Percentiles rank a stretch among this genome's conserved stretches.
These are phyloP conservation scores for Boleophthalmus pectinirostris DNA, from an alignment of 2,113 vertebrate genomes.

Conservation along the genomic window DNA sequence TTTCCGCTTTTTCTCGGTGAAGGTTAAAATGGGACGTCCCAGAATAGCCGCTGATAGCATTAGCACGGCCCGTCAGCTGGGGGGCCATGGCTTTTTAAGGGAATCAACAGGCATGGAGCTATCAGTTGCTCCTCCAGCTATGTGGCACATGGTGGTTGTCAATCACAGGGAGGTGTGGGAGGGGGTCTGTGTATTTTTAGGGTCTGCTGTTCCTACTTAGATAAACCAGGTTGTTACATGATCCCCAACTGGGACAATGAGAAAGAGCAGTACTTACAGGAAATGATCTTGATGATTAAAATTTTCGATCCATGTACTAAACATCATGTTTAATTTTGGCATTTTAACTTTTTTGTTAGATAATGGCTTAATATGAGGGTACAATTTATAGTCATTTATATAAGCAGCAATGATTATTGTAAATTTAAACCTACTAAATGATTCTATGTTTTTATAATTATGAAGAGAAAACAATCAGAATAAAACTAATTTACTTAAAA, in stretches of 20 bases:
- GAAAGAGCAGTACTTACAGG: conserved; percentile 39
- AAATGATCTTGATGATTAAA: conserved; percentile 23
- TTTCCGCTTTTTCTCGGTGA: conserved; percentile 61
- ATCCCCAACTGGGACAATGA: conserved; percentile 9
- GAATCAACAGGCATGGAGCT: conserved; percentile 85
- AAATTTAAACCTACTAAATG: not conserved
- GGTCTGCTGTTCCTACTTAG: conserved; percentile 80
- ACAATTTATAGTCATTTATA: too few species aligned
- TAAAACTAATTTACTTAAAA: not conserved
- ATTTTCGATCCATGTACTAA: conserved; percentile 1
- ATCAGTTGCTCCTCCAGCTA: conserved; percentile 86
- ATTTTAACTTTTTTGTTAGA: not conserved
- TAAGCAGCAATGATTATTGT: too few species aligned
- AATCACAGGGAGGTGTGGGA: conserved; percentile 75
- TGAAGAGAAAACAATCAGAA: not conserved
- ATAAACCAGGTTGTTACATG: conserved; percentile 6
- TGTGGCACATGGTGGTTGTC: conserved; percentile 96
- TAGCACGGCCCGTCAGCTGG: conserved; percentile 79
- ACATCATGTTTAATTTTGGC: not conserved
- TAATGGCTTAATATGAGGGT: not conserved
- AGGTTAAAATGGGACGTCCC: conserved; percentile 84
- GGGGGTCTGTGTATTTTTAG: conserved; percentile 84
- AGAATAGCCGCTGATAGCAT: conserved; percentile 96
- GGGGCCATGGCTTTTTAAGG: conserved; percentile 98
- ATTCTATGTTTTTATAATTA: not conserved